Percentiles rank a stretch among this genome's conserved stretches.
phyloP scores from a whole-genome alignment of 1,140 invertebrate genomes.

The Globodera rostochiensis region DNA sequence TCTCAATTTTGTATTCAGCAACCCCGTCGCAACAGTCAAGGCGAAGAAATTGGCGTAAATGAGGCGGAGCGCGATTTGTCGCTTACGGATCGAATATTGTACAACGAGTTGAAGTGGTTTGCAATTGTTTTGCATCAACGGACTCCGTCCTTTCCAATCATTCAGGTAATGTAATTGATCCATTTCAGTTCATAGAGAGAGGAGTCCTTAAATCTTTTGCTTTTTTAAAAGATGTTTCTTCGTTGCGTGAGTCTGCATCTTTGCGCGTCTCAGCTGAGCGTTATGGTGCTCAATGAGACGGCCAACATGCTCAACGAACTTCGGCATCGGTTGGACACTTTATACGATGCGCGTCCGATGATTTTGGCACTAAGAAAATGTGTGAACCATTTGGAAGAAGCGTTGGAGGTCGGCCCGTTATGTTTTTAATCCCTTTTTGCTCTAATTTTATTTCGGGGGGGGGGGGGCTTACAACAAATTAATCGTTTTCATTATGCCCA shows the following conservation, averaged over 20 bases:
- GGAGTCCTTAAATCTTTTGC: background rate
- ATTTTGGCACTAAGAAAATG: constrained; percentile 20
- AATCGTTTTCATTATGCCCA: too few relatives aligned
- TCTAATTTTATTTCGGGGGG: too few relatives aligned
- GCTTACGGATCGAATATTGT: constrained; percentile 16
- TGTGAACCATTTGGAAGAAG: constrained; percentile 7
- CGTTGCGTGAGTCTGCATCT: constrained; percentile 35
- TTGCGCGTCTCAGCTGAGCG: constrained; percentile 16
- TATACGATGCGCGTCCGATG: constrained; percentile 15
- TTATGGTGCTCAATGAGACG: constrained; percentile 13
- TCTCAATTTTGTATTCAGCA: background rate
- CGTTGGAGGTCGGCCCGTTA: constrained; percentile 2
- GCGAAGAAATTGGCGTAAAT: constrained; percentile 10
- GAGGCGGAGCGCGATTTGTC: constrained; percentile 14
- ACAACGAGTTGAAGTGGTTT: constrained; percentile 27
- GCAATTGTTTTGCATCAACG: constrained; percentile 1
- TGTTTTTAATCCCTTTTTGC: background rate
- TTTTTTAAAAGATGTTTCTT: constrained; percentile 37
- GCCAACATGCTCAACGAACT: constrained; percentile 17
- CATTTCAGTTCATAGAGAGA: too few relatives aligned
- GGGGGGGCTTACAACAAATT: too few relatives aligned
- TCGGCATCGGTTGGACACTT: constrained; percentile 11
- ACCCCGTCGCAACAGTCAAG: constrained; percentile 6
- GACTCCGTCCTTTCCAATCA: constrained; percentile 18
- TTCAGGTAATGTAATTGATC: constrained; percentile 15